These are phyloP conservation scores for Buphagus erythrorhynchus DNA, from an alignment of 2,797 vertebrate genomes.

Conservation along the genomic window DNA sequence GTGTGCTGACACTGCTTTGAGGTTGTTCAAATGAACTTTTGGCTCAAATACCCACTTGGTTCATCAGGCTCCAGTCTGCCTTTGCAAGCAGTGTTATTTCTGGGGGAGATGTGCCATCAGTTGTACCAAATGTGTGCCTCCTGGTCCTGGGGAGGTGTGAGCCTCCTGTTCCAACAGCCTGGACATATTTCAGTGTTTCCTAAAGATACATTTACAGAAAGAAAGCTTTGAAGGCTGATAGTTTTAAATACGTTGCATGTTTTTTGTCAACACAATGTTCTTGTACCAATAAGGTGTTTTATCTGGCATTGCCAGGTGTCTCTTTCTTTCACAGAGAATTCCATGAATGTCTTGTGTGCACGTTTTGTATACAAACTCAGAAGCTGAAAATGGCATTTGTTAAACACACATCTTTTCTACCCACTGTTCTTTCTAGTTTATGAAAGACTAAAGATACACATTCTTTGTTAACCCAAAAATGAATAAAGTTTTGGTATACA, in stretches of 20 bases:
- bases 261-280: not conserved
- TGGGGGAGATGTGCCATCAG: not conserved
- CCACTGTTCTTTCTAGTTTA: not conserved
- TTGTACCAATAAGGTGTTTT: not conserved
- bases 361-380: not conserved
- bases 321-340: not conserved
- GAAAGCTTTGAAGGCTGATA: not conserved
- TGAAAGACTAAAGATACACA: not conserved
- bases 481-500: not conserved
- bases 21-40: not conserved
- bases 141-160: not conserved
- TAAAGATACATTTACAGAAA: not conserved
- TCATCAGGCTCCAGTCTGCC: not conserved
- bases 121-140: not conserved
- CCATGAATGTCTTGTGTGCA: not conserved
- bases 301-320: not conserved
- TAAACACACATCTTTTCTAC: not conserved
- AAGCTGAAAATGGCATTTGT: not conserved
- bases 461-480: not conserved
- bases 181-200: not conserved
- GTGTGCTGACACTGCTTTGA: not conserved
- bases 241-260: not conserved
- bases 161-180: not conserved
- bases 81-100: not conserved
- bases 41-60: not conserved